Percentiles rank a stretch among this genome's conserved stretches.
Conservation (phyloP, 2,797 vertebrate species). For the Paguma larvata region DNA sequence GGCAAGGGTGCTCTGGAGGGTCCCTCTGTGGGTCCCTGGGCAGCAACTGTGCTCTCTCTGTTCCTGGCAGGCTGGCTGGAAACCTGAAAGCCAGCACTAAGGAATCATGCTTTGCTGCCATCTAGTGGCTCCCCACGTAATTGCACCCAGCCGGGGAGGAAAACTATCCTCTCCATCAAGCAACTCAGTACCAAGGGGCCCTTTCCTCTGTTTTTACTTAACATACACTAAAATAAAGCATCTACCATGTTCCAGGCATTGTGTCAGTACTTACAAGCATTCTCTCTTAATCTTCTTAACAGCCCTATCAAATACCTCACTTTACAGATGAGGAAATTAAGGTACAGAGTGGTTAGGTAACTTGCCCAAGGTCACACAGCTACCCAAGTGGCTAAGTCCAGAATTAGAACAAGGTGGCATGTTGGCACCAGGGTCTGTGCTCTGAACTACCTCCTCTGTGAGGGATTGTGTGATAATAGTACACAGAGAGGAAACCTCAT, state of each 20-base stretch:
- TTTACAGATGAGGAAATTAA: conserved; percentile 23
- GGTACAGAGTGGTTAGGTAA: neutral
- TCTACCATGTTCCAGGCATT: neutral
- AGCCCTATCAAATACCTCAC: neutral
- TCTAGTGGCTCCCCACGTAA: conserved; percentile 60
- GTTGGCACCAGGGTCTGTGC: neutral
- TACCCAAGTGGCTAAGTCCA: neutral
- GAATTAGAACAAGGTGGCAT: neutral
- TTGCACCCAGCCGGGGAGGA: neutral
- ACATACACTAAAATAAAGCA: neutral
- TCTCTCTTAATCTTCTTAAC: neutral
- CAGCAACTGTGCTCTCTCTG: neutral
- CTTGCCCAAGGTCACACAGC: neutral
- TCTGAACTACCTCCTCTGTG: neutral
- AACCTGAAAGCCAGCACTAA: neutral
- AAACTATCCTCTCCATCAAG: neutral
- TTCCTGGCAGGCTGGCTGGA: accelerated
- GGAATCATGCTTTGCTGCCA: conserved; percentile 64
- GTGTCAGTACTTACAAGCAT: neutral
- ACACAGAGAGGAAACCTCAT: neutral
- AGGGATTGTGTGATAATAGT: neutral
- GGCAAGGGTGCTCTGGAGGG: neutral
- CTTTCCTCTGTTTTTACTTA: neutral
- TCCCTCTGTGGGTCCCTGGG: neutral
- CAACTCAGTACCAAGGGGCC: neutral